These are phyloP conservation scores for Muricea muricata DNA, from an alignment of 92 coral and sea anemone genomes.

Conservation along the genomic window DNA sequence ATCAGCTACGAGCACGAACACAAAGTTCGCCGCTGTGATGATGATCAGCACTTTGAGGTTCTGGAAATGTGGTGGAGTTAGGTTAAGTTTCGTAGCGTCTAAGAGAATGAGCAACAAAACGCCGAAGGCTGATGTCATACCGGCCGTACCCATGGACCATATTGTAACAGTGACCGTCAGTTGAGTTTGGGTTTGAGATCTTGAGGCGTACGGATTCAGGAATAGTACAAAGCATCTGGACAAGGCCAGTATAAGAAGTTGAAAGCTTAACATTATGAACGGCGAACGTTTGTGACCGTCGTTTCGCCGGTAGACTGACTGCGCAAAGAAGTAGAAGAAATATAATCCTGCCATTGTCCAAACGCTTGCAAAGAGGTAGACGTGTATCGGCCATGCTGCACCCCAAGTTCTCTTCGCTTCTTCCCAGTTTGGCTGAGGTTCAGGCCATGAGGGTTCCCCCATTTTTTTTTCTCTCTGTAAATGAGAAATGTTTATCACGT, in stretches of 20 bases:
- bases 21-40: constrained; percentile 47
- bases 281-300: constrained; percentile 6
- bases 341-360: constrained; percentile 12
- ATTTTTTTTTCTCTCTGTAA: background rate
- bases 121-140: constrained; percentile 70
- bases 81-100: constrained; percentile 66
- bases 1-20: constrained; percentile 45
- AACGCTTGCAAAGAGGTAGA: constrained; percentile 1
- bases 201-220: constrained; percentile 30
- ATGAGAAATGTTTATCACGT: background rate
- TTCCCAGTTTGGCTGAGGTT: constrained; percentile 27
- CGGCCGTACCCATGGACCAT: constrained; percentile 49
- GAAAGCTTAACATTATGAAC: constrained; percentile 31
- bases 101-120: constrained; percentile 68
- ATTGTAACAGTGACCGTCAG: background rate
- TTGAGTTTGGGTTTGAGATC: background rate
- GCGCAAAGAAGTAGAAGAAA: constrained; percentile 20
- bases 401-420: constrained; percentile 22
- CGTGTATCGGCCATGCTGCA: constrained; percentile 11
- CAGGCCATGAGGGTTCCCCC: constrained; percentile 28
- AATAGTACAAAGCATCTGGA: constrained; percentile 20
- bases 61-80: constrained; percentile 73
- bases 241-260: constrained; percentile 2
- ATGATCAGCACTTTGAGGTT: constrained; percentile 59
- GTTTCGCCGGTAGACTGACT: constrained; percentile 7